Base-by-base conservation (phyloP, 2,888 invertebrate genomes). In the Halictus quadricinctus region DNA sequence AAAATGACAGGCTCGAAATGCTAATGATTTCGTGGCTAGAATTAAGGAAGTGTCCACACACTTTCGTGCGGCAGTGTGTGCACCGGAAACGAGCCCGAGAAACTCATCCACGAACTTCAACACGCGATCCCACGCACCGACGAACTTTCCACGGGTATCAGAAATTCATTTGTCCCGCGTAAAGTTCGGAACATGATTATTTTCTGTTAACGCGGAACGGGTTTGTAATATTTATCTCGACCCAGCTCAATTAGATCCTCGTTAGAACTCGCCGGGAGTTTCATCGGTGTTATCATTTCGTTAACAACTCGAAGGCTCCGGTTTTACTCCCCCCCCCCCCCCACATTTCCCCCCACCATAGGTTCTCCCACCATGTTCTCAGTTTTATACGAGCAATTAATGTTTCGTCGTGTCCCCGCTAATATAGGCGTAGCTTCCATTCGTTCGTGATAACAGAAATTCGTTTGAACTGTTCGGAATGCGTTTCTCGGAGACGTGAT, bases 201-300 rank as follows among this genome's bases (percentile, higher is more conserved):
- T 69, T 69, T 69, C 66, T 69, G 66, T 69, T 69, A 69, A 69
- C 41, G 66, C 66, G 25, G 43, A 15, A 72, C 66, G 48, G 76
- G 64, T 41, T 54, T 77, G 82, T 66, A 75, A 86, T 85, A 83
- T 83, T 86, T 86, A 75, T 82, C 70, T 43, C 70, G 25, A 70
- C 72, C 25, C 50, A 29, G 46, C 70, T 85, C 82, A 66, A 79
- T 86, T 82, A 79, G 72, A 58, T 82, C 50, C 73, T 72, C 69
- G 76, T 76, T 76, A 60, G 60, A 81, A 21, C 36, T 8, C 21
- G 64, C 41, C 41, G 64, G 13, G 43, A 78, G 72, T 78, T 78
- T 69, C 74, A 46, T 25, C 43, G 46, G 36, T 73, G 73, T 85
- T 84, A 80, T 76, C 85, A 36, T 85, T 69, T 80, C 84, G 60